phyloP scores from a whole-genome alignment of 2,888 invertebrate species.

The Bhutanitis thaidina region DNA sequence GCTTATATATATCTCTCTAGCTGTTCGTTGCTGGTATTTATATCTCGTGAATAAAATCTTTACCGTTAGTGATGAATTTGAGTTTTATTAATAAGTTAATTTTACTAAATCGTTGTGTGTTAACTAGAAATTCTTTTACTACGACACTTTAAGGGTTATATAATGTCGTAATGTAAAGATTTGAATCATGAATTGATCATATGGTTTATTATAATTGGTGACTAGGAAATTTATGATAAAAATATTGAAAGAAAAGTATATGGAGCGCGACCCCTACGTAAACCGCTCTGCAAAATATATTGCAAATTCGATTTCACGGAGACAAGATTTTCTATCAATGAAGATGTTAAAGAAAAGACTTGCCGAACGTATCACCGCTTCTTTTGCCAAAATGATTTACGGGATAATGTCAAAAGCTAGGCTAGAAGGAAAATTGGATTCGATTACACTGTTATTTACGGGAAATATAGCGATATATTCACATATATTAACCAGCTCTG shows the following conservation, averaged over 20 bases:
- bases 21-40: too few species aligned
- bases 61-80: too few species aligned
- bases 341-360: constrained; percentile 20
- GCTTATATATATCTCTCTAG: too few species aligned
- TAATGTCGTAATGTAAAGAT: too few species aligned
- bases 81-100: too few species aligned
- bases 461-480: not conserved
- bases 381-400: constrained; percentile 13
- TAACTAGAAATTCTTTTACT: too few species aligned
- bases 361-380: constrained; percentile 17
- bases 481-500: too few species aligned
- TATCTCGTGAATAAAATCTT: too few species aligned
- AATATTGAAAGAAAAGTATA: not conserved
- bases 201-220: too few species aligned
- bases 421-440: constrained; percentile 11
- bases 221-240: not conserved
- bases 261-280: not conserved
- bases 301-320: constrained; percentile 18
- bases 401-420: constrained; percentile 11
- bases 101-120: too few species aligned
- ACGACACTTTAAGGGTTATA: too few species aligned
- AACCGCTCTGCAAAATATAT: constrained; percentile 12
- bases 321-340: constrained; percentile 18
- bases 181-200: too few species aligned
- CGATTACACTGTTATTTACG: constrained; percentile 4